Conservation (phyloP, 1,140 invertebrate genomes). For the Cydia splendana region DNA sequence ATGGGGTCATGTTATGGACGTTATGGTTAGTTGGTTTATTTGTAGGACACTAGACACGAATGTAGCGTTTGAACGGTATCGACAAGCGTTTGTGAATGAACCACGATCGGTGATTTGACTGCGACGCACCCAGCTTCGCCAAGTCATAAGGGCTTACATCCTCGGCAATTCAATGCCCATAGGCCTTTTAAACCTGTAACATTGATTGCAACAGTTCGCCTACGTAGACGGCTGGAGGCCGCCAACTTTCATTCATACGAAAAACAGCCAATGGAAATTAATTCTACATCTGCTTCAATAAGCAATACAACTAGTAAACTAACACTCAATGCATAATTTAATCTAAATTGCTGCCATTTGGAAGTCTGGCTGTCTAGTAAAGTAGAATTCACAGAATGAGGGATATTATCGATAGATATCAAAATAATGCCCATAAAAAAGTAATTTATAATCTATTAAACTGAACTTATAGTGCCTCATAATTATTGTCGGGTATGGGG, state of each 20-base stretch:
- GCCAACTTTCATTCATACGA: slow-evolving; percentile 76
- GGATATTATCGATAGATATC: not conserved
- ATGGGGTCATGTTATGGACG: not conserved
- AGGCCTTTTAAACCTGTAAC: slow-evolving; percentile 34
- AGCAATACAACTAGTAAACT: slow-evolving; percentile 25
- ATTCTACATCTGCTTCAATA: slow-evolving; percentile 11
- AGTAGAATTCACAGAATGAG: not conserved
- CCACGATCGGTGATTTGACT: slow-evolving; percentile 38
- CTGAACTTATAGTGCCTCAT: not conserved
- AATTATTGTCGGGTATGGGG: not conserved
- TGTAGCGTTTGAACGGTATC: slow-evolving; percentile 1
- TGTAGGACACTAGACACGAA: not conserved
- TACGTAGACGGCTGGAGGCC: slow-evolving; percentile 65
- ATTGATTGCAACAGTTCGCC: slow-evolving; percentile 70
- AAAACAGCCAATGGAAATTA: slow-evolving; percentile 15
- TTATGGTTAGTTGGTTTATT: not conserved
- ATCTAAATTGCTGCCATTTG: not conserved
- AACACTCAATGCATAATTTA: slow-evolving; percentile 21
- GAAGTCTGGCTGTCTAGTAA: slow-evolving; percentile 5
- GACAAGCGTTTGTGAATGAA: slow-evolving; percentile 69
- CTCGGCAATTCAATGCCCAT: not conserved
- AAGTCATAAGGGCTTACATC: not conserved
- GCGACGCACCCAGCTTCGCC: not conserved
- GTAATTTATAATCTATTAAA: not conserved
- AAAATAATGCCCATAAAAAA: not conserved